Evolutionary conservation across 1,140 invertebrate species (phyloP).

Genomic region (Vanessa tameamea): DNA sequence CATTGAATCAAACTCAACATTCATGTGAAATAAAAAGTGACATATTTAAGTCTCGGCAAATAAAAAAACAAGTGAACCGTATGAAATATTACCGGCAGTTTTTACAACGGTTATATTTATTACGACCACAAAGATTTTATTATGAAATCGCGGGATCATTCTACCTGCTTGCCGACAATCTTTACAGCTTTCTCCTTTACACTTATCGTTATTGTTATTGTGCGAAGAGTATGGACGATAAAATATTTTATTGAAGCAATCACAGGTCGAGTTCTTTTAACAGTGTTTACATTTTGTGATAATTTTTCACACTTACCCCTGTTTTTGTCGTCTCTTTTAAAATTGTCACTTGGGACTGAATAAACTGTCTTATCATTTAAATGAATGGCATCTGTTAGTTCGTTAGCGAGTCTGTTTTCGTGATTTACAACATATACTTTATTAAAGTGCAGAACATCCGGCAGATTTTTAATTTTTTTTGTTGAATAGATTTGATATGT

Average conservation of each 20-base stretch:
- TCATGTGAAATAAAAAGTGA: not conserved
- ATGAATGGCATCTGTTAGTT: not conserved
- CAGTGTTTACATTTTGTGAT: constrained; percentile 46
- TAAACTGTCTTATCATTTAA: constrained; percentile 1
- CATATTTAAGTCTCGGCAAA: constrained; percentile 1
- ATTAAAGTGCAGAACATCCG: not conserved
- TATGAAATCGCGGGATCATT: constrained; percentile 36
- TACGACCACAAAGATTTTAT: constrained; percentile 49
- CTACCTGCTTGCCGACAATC: constrained; percentile 36
- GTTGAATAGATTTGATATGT: too few species aligned
- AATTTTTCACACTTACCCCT: constrained; percentile 43
- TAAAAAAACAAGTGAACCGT: constrained; percentile 32
- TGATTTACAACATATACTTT: not conserved
- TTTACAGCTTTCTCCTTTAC: constrained; percentile 29
- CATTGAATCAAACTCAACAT: not conserved
- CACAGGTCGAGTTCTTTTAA: constrained; percentile 4
- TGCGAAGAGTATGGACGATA: constrained; percentile 28
- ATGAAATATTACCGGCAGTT: constrained; percentile 25
- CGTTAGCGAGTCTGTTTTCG: not conserved
- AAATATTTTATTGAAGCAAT: constrained; percentile 26
- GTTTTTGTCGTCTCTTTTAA: constrained; percentile 32
- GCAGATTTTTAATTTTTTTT: too few species aligned
- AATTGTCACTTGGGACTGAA: not conserved
- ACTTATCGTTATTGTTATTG: constrained; percentile 23
- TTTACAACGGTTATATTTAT: constrained; percentile 45